Conservation (phyloP, 2,113 vertebrate genomes). For the Pseudolaguvia tuberculata region DNA sequence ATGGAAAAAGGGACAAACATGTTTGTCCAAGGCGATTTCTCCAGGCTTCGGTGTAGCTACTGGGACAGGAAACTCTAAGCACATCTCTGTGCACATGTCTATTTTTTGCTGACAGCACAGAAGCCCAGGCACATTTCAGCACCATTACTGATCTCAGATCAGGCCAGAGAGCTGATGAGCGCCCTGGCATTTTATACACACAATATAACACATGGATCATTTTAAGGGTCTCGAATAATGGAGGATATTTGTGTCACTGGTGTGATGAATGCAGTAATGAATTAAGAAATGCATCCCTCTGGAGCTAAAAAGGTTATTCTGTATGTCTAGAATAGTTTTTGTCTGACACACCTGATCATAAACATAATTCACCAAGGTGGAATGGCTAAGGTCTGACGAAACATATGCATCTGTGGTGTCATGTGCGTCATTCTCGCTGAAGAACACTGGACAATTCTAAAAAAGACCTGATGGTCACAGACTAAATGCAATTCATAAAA, state of each 20-base stretch:
- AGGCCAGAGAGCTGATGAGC: conserved; percentile 47
- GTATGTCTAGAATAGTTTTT: conserved; percentile 43
- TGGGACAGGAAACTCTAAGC: conserved; percentile 6
- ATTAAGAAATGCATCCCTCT: conserved; percentile 46
- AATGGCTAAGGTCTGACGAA: conserved; percentile 30
- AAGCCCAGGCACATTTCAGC: conserved; percentile 35
- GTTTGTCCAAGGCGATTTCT: background rate
- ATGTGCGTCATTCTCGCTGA: background rate
- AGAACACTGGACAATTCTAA: background rate
- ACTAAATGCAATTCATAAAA: background rate
- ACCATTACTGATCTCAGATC: conserved; percentile 45
- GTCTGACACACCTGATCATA: conserved; percentile 47
- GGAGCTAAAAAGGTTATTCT: conserved; percentile 51
- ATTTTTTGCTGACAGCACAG: conserved; percentile 47
- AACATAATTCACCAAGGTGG: conserved; percentile 48
- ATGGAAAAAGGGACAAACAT: background rate
- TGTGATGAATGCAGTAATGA: conserved; percentile 48
- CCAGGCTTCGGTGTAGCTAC: background rate
- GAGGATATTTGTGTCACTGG: conserved; percentile 44
- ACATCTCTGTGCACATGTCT: conserved; percentile 11
- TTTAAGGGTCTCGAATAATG: conserved; percentile 51
- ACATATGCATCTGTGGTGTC: conserved; percentile 2
- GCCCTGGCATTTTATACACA: conserved; percentile 48
- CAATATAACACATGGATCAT: conserved; percentile 49
- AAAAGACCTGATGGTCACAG: background rate